phyloP scores from a whole-genome alignment of 2,113 vertebrate genomes.

The Seriola quinqueradiata region DNA sequence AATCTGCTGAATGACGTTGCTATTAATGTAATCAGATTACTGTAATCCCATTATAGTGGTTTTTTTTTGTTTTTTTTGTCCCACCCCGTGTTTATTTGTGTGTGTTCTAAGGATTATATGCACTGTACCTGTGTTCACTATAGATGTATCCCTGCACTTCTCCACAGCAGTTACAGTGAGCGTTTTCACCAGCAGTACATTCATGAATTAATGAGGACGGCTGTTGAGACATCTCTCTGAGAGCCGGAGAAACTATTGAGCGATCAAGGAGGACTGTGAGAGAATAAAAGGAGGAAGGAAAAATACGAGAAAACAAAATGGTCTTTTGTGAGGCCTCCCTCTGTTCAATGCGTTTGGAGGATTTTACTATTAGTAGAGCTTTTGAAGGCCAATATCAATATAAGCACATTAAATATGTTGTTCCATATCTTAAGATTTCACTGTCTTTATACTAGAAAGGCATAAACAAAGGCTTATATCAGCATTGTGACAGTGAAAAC shows the following conservation, averaged over 20 bases:
- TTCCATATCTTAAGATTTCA: neutral
- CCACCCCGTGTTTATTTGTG: neutral
- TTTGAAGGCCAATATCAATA: constrained; percentile 42
- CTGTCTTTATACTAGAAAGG: neutral
- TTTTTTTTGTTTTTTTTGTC: neutral
- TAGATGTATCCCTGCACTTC: neutral
- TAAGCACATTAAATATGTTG: neutral
- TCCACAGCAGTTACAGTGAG: constrained; percentile 12
- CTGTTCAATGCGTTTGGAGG: neutral
- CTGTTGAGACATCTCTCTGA: constrained; percentile 41
- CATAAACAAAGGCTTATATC: neutral
- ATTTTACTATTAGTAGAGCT: constrained; percentile 19
- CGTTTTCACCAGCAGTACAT: constrained; percentile 12
- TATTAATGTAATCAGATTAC: constrained; percentile 13
- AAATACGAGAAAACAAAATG: constrained; percentile 25
- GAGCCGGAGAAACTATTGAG: constrained; percentile 40
- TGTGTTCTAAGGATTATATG: neutral
- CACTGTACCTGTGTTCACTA: neutral
- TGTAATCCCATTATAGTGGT: neutral
- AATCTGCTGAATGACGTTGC: neutral
- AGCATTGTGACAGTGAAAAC: too few species aligned
- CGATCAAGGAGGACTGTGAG: constrained; percentile 29
- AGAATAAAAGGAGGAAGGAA: constrained; percentile 32
- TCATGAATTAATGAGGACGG: constrained; percentile 56
- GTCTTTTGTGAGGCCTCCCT: constrained; percentile 48